Percentiles rank a stretch among this genome's conserved stretches.
Evolutionary conservation across 2,113 vertebrate genomes (phyloP).

Genomic region (Eleginops maclovinus): DNA sequence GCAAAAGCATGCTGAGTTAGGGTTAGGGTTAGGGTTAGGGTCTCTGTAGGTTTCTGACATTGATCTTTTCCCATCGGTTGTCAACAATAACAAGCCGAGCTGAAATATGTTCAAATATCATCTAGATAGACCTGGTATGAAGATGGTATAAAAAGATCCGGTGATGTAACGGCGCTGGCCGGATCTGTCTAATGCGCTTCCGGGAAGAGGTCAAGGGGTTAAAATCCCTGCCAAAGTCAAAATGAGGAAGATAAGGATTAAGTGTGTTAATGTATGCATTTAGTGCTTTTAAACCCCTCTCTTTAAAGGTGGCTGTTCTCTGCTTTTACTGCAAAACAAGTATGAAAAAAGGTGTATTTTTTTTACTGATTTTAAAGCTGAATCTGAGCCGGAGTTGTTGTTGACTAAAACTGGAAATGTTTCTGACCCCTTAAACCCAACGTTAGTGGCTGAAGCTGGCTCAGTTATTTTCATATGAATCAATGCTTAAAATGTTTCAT

Average conservation of each 20-base stretch:
- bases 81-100: not conserved
- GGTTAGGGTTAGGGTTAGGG: too few relatives aligned
- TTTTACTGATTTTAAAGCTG: conserved; percentile 7
- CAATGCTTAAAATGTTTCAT: too few relatives aligned
- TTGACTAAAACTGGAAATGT: conserved; percentile 21
- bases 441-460: not conserved
- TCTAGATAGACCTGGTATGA: not conserved
- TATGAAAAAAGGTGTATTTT: conserved; percentile 5
- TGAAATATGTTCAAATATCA: not conserved
- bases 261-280: conserved; percentile 42
- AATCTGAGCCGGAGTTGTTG: conserved; percentile 11
- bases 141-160: not conserved
- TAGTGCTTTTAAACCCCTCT: not conserved
- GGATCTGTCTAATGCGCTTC: conserved; percentile 34
- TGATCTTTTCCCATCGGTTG: too few relatives aligned
- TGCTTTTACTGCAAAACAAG: not conserved
- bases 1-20: conserved; percentile 1
- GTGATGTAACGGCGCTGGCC: conserved; percentile 14
- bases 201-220: conserved; percentile 52
- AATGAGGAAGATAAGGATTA: conserved; percentile 59
- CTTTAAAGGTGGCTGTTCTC: not conserved
- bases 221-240: conserved; percentile 37
- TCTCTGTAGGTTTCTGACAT: not conserved
- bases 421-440: not conserved
- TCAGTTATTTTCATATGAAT: not conserved